phyloP scores from a whole-genome alignment of 2,797 vertebrate species.

The Erithacus rubecula region DNA sequence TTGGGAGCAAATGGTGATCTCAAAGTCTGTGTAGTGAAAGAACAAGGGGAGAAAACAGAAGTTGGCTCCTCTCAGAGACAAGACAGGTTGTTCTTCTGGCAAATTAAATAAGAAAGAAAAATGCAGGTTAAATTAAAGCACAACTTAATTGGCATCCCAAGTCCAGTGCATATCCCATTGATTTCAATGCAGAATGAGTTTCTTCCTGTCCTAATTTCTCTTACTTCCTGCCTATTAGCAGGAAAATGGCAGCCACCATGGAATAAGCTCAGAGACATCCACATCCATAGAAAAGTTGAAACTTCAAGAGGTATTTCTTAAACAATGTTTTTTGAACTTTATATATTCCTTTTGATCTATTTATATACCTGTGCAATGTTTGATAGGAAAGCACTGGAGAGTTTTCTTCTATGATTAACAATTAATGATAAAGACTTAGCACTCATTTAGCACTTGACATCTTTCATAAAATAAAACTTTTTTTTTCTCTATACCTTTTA shows the following conservation, averaged over 20 bases:
- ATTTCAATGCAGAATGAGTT: constrained; percentile 71
- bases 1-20: background rate
- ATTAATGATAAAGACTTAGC: constrained; percentile 57
- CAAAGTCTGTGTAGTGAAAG: background rate
- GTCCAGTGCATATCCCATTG: constrained; percentile 65
- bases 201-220: constrained; percentile 74
- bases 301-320: constrained; percentile 76
- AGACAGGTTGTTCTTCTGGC: background rate
- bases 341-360: constrained; percentile 65
- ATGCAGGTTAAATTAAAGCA: constrained; percentile 11
- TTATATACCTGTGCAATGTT: constrained; percentile 68
- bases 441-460: constrained; percentile 49
- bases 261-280: constrained; percentile 75
- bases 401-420: constrained; percentile 59
- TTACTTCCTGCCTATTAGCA: constrained; percentile 77
- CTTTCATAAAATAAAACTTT: constrained; percentile 51
- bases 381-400: constrained; percentile 60
- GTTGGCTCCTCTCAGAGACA: background rate
- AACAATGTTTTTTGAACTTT: constrained; percentile 71
- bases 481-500: constrained; percentile 54
- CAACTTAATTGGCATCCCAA: constrained; percentile 28
- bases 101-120: background rate
- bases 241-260: constrained; percentile 73
- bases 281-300: constrained; percentile 75
- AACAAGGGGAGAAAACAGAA: background rate